Percentiles rank a stretch among this genome's conserved stretches.
These are phyloP conservation scores for Heteromyza rotundicornis DNA, from an alignment of 2,888 invertebrate genomes.

Conservation along the genomic window DNA sequence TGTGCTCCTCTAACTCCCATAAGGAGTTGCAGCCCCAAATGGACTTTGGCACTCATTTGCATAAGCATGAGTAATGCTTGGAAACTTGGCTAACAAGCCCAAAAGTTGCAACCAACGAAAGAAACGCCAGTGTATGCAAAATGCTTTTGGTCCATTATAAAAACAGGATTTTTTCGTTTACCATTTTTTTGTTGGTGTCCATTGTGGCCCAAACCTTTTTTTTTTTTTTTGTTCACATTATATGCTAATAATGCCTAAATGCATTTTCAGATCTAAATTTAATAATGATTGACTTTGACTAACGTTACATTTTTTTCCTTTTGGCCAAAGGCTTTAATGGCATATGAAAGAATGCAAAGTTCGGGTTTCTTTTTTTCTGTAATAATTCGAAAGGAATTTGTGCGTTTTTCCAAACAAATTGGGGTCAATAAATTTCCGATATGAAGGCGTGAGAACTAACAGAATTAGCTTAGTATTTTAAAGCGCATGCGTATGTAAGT, in stretches of 20 bases:
- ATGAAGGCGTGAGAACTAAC: slow-evolving; percentile 33
- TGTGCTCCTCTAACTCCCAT: neutral
- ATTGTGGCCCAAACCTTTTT: neutral
- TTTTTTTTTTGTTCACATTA: slow-evolving; percentile 10
- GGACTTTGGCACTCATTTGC: slow-evolving; percentile 22
- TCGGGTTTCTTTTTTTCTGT: neutral
- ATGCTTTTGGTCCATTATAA: slow-evolving; percentile 20
- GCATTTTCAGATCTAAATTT: slow-evolving; percentile 24
- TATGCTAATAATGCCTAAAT: slow-evolving; percentile 24
- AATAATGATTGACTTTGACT: slow-evolving; percentile 33
- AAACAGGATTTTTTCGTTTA: slow-evolving; percentile 25
- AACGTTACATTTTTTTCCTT: slow-evolving; percentile 25
- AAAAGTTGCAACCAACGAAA: neutral
- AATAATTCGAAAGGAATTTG: neutral
- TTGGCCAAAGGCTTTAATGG: neutral
- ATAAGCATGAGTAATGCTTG: slow-evolving; percentile 32
- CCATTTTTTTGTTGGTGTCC: too few relatives aligned
- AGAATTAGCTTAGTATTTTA: too few relatives aligned
- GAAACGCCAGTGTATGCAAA: slow-evolving; percentile 6
- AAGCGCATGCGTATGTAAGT: too few relatives aligned
- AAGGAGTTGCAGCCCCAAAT: neutral
- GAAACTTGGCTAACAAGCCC: slow-evolving; percentile 22
- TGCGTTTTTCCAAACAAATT: slow-evolving; percentile 22
- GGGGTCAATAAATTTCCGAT: slow-evolving; percentile 23
- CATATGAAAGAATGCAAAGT: slow-evolving; percentile 12